Conservation (phyloP, 2,797 vertebrate genomes). For the Manis pentadactyla region DNA sequence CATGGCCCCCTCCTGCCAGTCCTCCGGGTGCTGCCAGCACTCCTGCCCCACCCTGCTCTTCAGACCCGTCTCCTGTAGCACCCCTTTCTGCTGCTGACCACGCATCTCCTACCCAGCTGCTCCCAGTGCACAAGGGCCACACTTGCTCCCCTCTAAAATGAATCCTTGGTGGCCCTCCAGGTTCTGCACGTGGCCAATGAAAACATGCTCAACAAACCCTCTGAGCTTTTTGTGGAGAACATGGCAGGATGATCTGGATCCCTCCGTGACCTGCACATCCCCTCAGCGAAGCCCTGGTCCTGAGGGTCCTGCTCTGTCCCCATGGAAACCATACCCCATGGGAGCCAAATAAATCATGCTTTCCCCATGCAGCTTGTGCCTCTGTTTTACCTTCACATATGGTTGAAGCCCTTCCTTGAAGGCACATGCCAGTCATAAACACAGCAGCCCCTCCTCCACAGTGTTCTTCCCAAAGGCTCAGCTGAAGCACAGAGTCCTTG, state of each 20-base stretch:
- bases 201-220: fast-evolving
- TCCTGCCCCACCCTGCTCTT: not conserved
- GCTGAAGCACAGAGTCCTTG: not conserved
- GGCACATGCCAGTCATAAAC: too few relatives aligned
- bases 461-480: too few relatives aligned
- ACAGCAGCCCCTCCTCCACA: not conserved
- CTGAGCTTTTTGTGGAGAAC: fast-evolving
- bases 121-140: fast-evolving
- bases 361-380: not conserved
- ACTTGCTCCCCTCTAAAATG: fast-evolving
- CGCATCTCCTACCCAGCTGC: fast-evolving
- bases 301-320: not conserved
- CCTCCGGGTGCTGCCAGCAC: not conserved
- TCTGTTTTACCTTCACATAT: not conserved
- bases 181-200: not conserved
- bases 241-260: not conserved
- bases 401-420: not conserved
- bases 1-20: not conserved
- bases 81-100: not conserved
- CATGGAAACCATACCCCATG: fast-evolving
- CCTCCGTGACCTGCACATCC: not conserved
- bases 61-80: not conserved
- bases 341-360: not conserved
- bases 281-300: not conserved
- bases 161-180: fast-evolving